These are phyloP conservation scores for Nannoperca obscura DNA, from an alignment of 2,797 vertebrate species.

Conservation along the genomic window DNA sequence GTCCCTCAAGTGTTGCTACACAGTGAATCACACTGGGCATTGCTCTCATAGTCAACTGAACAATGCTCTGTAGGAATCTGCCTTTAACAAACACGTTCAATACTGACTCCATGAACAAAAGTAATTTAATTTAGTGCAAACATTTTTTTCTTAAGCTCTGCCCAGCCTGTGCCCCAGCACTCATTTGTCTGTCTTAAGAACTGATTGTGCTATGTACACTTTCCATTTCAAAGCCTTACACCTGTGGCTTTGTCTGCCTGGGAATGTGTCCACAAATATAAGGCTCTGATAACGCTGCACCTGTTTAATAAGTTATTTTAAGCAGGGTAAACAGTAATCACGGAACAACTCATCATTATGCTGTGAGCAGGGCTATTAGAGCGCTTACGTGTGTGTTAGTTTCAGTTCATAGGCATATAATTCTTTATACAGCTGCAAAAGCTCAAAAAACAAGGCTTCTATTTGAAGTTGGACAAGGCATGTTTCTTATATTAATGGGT, in stretches of 20 bases:
- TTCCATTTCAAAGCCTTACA: slow-evolving; percentile 71
- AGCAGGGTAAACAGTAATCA: slow-evolving; percentile 79
- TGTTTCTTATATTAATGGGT: slow-evolving; percentile 50
- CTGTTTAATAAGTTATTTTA: slow-evolving; percentile 75
- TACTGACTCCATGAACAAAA: slow-evolving; percentile 31
- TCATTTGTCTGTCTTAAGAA: slow-evolving; percentile 54
- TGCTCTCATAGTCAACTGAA: background rate
- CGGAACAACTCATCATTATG: slow-evolving; percentile 69
- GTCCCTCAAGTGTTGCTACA: background rate
- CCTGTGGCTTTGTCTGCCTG: slow-evolving; percentile 79
- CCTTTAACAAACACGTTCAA: slow-evolving; percentile 63
- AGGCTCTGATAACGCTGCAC: slow-evolving; percentile 73
- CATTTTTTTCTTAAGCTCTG: slow-evolving; percentile 30
- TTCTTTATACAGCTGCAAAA: slow-evolving; percentile 68
- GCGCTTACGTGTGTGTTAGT: slow-evolving; percentile 54
- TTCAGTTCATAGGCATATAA: slow-evolving; percentile 52
- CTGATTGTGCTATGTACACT: slow-evolving; percentile 70
- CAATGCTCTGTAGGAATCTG: slow-evolving; percentile 41
- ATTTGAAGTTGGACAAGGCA: slow-evolving; percentile 36
- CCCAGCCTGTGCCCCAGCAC: slow-evolving; percentile 36
- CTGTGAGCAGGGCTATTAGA: slow-evolving; percentile 67
- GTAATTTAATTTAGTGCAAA: slow-evolving; percentile 64
- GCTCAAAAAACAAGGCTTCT: slow-evolving; percentile 31
- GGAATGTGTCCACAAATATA: slow-evolving; percentile 69
- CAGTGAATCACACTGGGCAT: background rate